These are phyloP conservation scores for Microtus montanus DNA, from an alignment of 2,113 vertebrate genomes.

Conservation along the genomic window DNA sequence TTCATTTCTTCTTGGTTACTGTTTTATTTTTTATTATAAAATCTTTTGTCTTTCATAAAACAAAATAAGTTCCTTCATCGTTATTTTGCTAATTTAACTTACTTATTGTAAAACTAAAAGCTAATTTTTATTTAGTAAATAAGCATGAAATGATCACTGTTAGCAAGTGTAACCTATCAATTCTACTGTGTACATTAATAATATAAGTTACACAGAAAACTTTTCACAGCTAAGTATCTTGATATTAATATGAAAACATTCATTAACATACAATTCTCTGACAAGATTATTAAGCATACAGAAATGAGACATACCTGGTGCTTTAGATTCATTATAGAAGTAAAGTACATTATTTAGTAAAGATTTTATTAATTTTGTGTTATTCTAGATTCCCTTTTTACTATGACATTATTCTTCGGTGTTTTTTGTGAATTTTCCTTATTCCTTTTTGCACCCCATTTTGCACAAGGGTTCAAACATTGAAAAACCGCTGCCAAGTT, in stretches of 20 bases:
- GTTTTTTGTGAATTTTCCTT: background rate
- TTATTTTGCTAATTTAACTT: conserved; percentile 64
- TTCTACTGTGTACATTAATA: background rate
- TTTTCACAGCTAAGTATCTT: conserved; percentile 5
- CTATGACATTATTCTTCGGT: conserved; percentile 9
- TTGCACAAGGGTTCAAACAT: background rate
- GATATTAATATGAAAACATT: background rate
- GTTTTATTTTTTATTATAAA: conserved; percentile 50
- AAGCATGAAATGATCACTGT: conserved; percentile 53
- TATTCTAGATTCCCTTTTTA: conserved; percentile 39
- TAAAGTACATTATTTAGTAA: background rate
- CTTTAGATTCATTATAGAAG: background rate
- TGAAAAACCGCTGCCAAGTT: background rate
- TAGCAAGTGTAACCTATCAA: conserved; percentile 28
- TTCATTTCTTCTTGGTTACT: conserved; percentile 59
- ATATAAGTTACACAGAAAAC: conserved; percentile 49
- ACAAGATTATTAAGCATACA: conserved; percentile 19
- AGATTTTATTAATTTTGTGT: conserved; percentile 21
- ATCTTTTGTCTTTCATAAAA: conserved; percentile 62
- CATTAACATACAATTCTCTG: conserved; percentile 7
- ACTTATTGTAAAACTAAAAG: conserved; percentile 35
- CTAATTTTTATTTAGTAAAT: conserved; percentile 50
- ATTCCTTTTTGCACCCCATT: background rate
- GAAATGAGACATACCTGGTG: background rate
- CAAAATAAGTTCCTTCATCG: conserved; percentile 45